Evolutionary conservation across 2,888 invertebrate genomes (phyloP).

Genomic region (Thereva unica): DNA sequence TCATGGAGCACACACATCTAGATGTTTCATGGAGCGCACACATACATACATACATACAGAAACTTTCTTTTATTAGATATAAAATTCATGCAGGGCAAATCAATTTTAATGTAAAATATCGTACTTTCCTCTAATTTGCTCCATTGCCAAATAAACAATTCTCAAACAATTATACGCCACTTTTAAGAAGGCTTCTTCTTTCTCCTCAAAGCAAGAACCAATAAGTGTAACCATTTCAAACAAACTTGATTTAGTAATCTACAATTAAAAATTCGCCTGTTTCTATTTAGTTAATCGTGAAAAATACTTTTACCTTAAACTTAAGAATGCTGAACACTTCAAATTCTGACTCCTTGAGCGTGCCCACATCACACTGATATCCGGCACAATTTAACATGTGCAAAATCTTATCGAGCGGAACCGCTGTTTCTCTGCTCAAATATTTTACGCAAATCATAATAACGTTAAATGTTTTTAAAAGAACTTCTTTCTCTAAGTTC

Average conservation of each 20-base stretch:
- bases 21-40: no score
- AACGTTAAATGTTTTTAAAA: conserved; percentile 9
- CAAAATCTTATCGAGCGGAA: not conserved
- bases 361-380: not conserved
- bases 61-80: no score
- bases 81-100: no score
- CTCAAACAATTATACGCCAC: no score
- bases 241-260: conserved; percentile 5
- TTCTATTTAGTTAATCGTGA: not conserved
- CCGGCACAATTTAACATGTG: not conserved
- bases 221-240: not conserved
- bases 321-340: conserved; percentile 17
- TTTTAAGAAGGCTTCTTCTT: no score
- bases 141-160: no score
- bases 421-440: not conserved
- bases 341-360: conserved; percentile 13
- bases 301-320: conserved; percentile 12
- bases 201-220: no score
- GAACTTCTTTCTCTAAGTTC: not conserved
- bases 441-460: conserved; percentile 22
- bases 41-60: no score
- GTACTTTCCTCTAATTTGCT: no score
- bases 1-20: no score
- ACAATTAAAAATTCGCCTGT: not conserved
- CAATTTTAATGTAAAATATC: no score